These are phyloP conservation scores for Rhinophrynus dorsalis DNA, from an alignment of 2,797 vertebrate species.

Conservation along the genomic window DNA sequence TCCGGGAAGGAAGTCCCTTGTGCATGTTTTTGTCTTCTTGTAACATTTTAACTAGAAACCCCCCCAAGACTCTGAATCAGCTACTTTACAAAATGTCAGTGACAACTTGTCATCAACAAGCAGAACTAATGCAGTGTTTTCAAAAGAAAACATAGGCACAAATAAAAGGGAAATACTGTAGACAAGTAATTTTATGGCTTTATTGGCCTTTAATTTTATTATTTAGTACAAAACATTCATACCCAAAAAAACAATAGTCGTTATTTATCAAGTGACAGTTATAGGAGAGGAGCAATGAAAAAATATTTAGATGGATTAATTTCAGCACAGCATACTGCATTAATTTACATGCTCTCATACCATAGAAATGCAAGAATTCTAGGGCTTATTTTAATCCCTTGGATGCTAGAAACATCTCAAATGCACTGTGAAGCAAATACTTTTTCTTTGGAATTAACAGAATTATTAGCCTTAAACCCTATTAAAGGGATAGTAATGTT, in stretches of 20 bases:
- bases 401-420: no score
- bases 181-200: neutral
- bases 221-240: neutral
- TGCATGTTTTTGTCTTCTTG: no score
- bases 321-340: no score
- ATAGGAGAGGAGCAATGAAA: neutral
- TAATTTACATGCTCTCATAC: no score
- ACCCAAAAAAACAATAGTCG: neutral
- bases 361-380: no score
- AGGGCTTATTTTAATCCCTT: no score
- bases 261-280: neutral
- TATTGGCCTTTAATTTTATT: constrained; percentile 1
- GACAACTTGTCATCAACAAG: neutral
- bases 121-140: constrained; percentile 2
- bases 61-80: neutral
- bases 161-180: neutral
- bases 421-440: no score
- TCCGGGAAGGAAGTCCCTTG: neutral
- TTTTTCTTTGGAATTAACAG: no score
- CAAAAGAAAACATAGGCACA: neutral
- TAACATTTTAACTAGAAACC: no score
- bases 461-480: no score
- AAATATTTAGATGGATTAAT: no score
- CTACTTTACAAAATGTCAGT: neutral
- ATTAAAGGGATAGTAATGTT: no score